A percentile compares a stretch with the other conserved stretches of the same genome.
Evolutionary conservation across 2,888 invertebrate species (phyloP).

Genomic region (Eurois occulta): DNA sequence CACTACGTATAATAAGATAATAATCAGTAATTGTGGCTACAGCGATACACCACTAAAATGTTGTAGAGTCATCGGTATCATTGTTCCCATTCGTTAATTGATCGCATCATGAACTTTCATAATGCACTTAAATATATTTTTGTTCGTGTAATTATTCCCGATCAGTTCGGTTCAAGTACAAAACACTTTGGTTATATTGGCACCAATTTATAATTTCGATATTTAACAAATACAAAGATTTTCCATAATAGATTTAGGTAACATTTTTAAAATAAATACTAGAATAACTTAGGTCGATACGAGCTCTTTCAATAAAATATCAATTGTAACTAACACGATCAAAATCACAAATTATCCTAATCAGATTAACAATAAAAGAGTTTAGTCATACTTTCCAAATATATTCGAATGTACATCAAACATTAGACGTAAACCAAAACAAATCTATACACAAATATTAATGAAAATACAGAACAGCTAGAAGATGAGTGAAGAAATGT

Average conservation of each 20-base stretch:
- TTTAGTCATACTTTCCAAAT: conserved; percentile 71
- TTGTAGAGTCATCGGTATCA: conserved; percentile 71
- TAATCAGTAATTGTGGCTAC: conserved; percentile 51
- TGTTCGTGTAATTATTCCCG: conserved; percentile 67
- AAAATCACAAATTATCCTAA: conserved; percentile 52
- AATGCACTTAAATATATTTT: conserved; percentile 64
- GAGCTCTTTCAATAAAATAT: conserved; percentile 48
- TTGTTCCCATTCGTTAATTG: conserved; percentile 86
- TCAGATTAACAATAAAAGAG: conserved; percentile 54
- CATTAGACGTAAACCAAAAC: conserved; percentile 60
- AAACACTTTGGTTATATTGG: conserved; percentile 74
- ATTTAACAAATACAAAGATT: conserved; percentile 61
- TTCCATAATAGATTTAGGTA: conserved; percentile 50
- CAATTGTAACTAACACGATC: conserved; percentile 45
- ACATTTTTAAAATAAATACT: conserved; percentile 46
- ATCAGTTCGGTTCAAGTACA: conserved; percentile 67
- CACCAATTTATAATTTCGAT: conserved; percentile 78
- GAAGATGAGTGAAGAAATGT: conserved; percentile 19
- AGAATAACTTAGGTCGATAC: conserved; percentile 53
- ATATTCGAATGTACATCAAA: conserved; percentile 67
- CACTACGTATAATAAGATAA: conserved; percentile 45
- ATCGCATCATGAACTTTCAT: conserved; percentile 69
- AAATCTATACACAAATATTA: conserved; percentile 58
- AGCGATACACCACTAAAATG: conserved; percentile 52
- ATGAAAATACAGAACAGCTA: conserved; percentile 47